Evolutionary conservation across 2,113 vertebrate species (phyloP).

Genomic region (Glaucomys volans): DNA sequence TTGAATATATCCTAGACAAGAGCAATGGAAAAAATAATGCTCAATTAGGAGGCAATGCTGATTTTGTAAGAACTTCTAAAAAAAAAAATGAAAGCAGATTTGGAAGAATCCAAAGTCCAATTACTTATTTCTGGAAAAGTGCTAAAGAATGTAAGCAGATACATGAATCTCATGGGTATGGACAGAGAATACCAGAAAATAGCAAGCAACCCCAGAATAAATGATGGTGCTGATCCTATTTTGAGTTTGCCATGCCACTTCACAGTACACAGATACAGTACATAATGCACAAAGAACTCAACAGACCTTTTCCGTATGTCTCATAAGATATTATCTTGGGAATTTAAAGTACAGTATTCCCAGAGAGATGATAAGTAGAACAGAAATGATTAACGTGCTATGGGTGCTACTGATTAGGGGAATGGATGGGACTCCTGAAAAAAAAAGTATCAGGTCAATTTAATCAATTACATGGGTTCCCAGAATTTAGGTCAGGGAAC

Average conservation of each 20-base stretch:
- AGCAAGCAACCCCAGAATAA: background rate
- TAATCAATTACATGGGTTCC: background rate
- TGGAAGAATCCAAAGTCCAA: background rate
- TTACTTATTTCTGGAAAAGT: slow-evolving; percentile 43
- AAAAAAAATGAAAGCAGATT: background rate
- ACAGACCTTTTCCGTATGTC: slow-evolving; percentile 37
- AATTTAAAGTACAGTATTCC: slow-evolving; percentile 69
- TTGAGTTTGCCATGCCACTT: background rate
- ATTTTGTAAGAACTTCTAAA: background rate
- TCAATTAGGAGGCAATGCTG: background rate
- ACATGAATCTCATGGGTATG: background rate
- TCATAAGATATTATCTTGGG: slow-evolving; percentile 6
- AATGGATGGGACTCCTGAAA: background rate
- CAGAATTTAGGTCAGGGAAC: background rate
- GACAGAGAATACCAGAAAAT: background rate
- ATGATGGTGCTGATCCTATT: background rate
- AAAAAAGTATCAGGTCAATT: background rate
- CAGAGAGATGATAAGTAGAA: slow-evolving; percentile 41
- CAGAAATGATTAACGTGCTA: background rate
- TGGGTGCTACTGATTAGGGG: background rate
- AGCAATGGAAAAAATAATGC: background rate
- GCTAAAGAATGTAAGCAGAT: background rate
- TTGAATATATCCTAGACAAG: background rate
- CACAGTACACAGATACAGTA: background rate
- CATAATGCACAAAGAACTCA: background rate